Evolutionary conservation across 2,113 vertebrate genomes (phyloP), one percentile per base, ranked within the genome.

Genomic region (Nothoprocta perdicaria): DNA sequence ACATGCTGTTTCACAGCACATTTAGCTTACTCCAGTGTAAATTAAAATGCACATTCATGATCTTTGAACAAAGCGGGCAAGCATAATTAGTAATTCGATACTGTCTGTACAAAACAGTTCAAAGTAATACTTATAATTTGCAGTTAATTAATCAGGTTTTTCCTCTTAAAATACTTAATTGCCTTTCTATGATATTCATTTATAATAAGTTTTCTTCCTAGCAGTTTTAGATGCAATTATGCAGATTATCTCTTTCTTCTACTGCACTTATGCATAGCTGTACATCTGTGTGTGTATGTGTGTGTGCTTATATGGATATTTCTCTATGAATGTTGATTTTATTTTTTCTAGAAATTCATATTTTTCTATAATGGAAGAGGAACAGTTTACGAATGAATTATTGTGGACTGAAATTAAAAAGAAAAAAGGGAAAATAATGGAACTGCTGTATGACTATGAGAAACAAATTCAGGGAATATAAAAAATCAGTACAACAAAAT

Each of bases 71-170:
- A 53, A 63, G 87, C 40, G 9, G 83, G 76, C 71, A 75, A 50
- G 74, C 63, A 83, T 88, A 92, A 88, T 90, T 84, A 89, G 69
- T 93, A 92, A 90, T 83, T 71, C 69, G 50, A 60, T 65, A 27
- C 67, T 72, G 27, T 53, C 80, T 84, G 60, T 71, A 71, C 27
- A 81, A 80, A 3, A 14, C 71, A 58, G 79, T 92, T 93, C 89
- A 41, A 81, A 94, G 86, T 79, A 86, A 91, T 96, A 87, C 92
- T 96, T 87, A 79, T 73, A 88, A 93, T 91, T 95, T 95, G 86
- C 31, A 90, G 91, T 78, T 96, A 94, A 96, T 95, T 96, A 94
- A 95, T 93, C 84, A 67, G 75, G 8, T 29, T 78, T 80, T 91
- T 86, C 45, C 24, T 46, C 53, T 89, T 90, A 73, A 94, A 96